Evolutionary conservation across 2,888 invertebrate species (phyloP).

Genomic region (Leptura quadrifasciata): DNA sequence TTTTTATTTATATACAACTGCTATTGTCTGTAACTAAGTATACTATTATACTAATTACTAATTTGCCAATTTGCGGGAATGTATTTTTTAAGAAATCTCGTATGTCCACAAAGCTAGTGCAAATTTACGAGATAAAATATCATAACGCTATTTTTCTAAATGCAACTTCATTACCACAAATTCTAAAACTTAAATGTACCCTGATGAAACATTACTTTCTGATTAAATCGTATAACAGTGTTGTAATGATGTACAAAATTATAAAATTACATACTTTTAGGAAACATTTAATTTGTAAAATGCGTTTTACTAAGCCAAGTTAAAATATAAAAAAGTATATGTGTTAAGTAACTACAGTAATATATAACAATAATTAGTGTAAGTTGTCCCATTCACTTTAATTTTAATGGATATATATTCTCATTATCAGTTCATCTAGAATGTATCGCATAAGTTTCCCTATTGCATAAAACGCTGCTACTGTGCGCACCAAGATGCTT

Average conservation of each 20-base stretch:
- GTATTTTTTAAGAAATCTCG: too few species aligned
- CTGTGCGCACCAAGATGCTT: neutral
- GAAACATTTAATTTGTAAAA: too few species aligned
- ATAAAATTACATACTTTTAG: too few species aligned
- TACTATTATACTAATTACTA: too few species aligned
- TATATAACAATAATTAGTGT: conserved; percentile 14
- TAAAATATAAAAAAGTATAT: neutral
- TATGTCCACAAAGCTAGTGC: too few species aligned
- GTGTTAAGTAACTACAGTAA: neutral
- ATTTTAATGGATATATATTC: conserved; percentile 5
- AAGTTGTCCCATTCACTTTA: conserved; percentile 19
- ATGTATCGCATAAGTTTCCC: conserved; percentile 1
- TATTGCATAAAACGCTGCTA: conserved; percentile 4
- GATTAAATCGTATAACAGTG: neutral
- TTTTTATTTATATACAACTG: too few species aligned
- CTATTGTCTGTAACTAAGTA: too few species aligned
- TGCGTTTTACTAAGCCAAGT: neutral
- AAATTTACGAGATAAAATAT: too few species aligned
- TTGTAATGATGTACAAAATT: neutral
- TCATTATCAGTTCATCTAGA: conserved; percentile 21
- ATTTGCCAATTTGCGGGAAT: too few species aligned
- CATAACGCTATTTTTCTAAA: neutral
- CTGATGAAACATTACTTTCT: neutral
- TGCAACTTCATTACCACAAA: neutral
- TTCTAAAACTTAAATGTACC: neutral